A percentile compares a stretch with the other conserved stretches of the same genome.
phyloP scores from a whole-genome alignment of 2,113 vertebrate species.

The Pipra filicauda region DNA sequence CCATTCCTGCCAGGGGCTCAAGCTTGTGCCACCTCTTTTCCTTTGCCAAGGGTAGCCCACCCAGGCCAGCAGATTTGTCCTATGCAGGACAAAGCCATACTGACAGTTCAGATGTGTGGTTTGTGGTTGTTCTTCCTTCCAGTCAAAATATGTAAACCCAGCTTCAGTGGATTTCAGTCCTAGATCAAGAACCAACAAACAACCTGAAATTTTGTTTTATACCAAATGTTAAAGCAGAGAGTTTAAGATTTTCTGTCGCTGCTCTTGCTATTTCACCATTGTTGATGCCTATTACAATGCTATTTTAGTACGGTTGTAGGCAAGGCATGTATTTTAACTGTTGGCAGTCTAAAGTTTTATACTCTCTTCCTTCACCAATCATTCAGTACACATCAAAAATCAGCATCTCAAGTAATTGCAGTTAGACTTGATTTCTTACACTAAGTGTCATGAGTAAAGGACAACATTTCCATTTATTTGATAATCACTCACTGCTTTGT shows the following conservation, averaged over 20 bases:
- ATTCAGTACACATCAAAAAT: neutral
- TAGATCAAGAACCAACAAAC: neutral
- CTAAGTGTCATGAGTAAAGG: neutral
- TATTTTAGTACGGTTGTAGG: neutral
- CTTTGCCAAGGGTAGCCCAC: neutral
- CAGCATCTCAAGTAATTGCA: neutral
- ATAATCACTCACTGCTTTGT: constrained; percentile 1
- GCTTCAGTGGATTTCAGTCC: neutral
- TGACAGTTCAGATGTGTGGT: neutral
- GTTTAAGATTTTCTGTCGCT: neutral
- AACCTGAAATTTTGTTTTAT: neutral
- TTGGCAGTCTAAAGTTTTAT: neutral
- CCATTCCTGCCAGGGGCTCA: neutral
- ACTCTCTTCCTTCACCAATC: neutral
- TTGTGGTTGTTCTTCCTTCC: neutral
- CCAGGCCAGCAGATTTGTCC: neutral
- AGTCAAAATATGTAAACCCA: neutral
- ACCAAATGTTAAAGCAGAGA: neutral
- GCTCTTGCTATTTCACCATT: neutral
- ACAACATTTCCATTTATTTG: neutral
- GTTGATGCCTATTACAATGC: neutral
- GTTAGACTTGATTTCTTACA: neutral
- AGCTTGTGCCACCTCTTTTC: neutral
- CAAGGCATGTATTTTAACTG: neutral
- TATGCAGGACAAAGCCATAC: neutral